Conservation (phyloP, 2,113 vertebrate species). For the Dermatemys mawii region DNA sequence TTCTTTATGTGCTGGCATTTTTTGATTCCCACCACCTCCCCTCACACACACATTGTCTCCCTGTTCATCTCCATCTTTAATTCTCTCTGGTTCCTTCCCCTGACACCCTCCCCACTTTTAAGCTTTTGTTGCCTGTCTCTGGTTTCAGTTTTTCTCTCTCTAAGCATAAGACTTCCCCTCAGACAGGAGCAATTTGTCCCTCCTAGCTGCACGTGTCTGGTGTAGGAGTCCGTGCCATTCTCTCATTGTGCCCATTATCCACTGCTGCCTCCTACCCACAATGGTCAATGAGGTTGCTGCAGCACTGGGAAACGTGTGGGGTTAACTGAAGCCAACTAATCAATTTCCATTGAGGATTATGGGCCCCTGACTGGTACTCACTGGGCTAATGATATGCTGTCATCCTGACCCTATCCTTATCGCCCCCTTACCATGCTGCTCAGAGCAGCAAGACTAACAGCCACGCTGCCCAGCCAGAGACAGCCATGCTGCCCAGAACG, state of each 20-base stretch:
- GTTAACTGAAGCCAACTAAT: too few relatives aligned
- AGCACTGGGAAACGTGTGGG: too few relatives aligned
- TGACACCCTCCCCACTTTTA: not conserved
- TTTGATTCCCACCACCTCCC: not conserved
- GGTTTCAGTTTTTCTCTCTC: not conserved
- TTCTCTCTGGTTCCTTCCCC: not conserved
- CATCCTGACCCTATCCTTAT: too few relatives aligned
- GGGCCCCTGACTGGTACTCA: too few relatives aligned
- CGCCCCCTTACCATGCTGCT: too few relatives aligned
- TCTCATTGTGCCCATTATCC: not conserved
- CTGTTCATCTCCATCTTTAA: not conserved
- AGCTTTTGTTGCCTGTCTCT: not conserved
- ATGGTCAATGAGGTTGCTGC: too few relatives aligned
- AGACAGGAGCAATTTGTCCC: not conserved
- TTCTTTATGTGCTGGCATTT: not conserved
- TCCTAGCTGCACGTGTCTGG: not conserved
- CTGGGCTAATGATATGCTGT: too few relatives aligned
- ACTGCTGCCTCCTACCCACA: not conserved
- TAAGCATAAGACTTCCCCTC: not conserved
- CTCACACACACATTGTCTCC: not conserved
- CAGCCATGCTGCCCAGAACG: too few relatives aligned
- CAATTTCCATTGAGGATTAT: too few relatives aligned
- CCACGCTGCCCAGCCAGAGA: too few relatives aligned
- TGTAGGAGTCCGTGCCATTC: rapidly evolving
- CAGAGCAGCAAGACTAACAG: too few relatives aligned